Evolutionary conservation across 2,888 invertebrate genomes (phyloP).

Genomic region (Bruchidius siliquastri): DNA sequence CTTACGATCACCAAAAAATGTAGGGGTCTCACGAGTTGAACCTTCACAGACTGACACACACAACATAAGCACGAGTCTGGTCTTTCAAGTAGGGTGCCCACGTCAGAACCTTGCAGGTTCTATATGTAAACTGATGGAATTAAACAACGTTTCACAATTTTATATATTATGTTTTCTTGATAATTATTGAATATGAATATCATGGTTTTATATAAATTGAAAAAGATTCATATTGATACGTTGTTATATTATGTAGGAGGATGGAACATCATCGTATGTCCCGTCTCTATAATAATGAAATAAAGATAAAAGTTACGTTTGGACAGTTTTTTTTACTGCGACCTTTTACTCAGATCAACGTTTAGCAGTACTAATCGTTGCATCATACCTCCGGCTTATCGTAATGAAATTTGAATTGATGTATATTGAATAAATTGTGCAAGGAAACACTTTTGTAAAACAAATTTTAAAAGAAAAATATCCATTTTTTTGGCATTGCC

Average conservation of each 20-base stretch:
- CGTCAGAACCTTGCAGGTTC: not conserved
- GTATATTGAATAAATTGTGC: not conserved
- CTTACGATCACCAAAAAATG: not conserved
- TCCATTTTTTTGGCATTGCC: no score
- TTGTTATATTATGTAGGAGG: not conserved
- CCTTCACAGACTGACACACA: not conserved
- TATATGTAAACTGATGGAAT: not conserved
- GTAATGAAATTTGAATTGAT: not conserved
- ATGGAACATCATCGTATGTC: no score
- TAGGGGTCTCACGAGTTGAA: not conserved
- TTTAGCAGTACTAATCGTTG: no score
- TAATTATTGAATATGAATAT: not conserved
- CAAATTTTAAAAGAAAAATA: no score
- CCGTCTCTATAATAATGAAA: no score
- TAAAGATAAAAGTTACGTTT: no score
- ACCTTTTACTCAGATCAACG: not conserved
- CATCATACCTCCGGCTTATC: not conserved
- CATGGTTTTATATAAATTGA: not conserved
- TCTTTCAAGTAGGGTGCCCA: not conserved
- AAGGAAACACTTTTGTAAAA: not conserved
- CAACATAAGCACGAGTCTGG: not conserved
- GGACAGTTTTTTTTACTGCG: not conserved
- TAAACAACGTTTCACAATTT: not conserved
- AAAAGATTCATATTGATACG: not conserved
- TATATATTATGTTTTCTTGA: not conserved